These are phyloP conservation scores for Percina caprodes DNA, from an alignment of 2,113 vertebrate genomes.

Conservation along the genomic window DNA sequence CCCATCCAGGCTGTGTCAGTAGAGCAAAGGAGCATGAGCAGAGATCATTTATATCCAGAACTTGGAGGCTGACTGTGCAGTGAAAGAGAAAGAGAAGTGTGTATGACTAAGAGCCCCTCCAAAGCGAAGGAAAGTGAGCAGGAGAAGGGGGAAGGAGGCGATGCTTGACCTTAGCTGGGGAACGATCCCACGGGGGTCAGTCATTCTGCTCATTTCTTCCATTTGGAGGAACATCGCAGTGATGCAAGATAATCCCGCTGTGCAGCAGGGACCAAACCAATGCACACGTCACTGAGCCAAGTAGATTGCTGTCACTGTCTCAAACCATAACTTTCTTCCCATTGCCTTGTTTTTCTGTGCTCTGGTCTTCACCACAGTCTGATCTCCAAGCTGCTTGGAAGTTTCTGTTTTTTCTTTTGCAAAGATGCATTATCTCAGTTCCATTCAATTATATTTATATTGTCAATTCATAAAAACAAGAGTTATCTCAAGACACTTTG, in stretches of 20 bases:
- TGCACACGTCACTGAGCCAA: slow-evolving; percentile 30
- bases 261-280: slow-evolving; percentile 48
- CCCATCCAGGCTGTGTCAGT: slow-evolving; percentile 23
- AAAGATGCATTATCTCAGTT: neutral
- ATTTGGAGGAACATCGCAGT: slow-evolving; percentile 18
- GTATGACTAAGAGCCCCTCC: slow-evolving; percentile 22
- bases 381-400: neutral
- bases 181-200: slow-evolving; percentile 2
- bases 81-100: slow-evolving; percentile 35
- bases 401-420: neutral
- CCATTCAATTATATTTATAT: no score
- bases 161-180: slow-evolving; percentile 40
- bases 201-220: slow-evolving; percentile 31
- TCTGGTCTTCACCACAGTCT: neutral
- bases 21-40: slow-evolving; percentile 41
- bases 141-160: neutral
- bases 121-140: slow-evolving; percentile 7
- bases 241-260: slow-evolving; percentile 15
- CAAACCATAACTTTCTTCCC: neutral
- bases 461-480: no score
- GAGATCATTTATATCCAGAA: slow-evolving; percentile 50
- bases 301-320: slow-evolving; percentile 10
- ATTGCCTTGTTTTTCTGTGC: slow-evolving; percentile 17
- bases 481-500: no score
- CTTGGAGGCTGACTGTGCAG: slow-evolving; percentile 37